Conservation (phyloP, 2,888 invertebrate genomes). For the Hemithea aestivaria region DNA sequence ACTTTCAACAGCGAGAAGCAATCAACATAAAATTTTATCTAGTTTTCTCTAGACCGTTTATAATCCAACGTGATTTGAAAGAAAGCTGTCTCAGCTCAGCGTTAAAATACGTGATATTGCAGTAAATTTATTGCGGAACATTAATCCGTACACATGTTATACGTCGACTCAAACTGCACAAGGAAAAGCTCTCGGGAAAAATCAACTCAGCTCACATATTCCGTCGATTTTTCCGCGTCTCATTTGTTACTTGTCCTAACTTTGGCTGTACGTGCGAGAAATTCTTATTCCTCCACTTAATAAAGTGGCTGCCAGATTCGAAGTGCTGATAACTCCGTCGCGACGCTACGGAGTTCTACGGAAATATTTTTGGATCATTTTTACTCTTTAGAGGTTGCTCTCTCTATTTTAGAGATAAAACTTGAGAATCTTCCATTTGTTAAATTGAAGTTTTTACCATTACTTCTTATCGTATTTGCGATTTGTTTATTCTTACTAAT, state of each 20-base stretch:
- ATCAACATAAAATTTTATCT: no score
- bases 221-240: constrained; percentile 65
- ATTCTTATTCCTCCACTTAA: constrained; percentile 47
- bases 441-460: constrained; percentile 5
- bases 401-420: constrained; percentile 13
- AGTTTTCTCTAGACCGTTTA: no score
- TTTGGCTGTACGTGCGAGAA: constrained; percentile 54
- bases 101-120: constrained; percentile 29
- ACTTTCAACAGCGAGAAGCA: no score
- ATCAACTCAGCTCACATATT: constrained; percentile 68
- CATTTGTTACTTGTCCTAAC: constrained; percentile 65
- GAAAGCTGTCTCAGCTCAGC: constrained; percentile 1
- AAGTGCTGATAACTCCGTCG: constrained; percentile 32
- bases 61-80: background rate
- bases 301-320: constrained; percentile 41
- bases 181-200: constrained; percentile 47
- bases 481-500: no score
- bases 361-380: constrained; percentile 22
- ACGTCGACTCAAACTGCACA: constrained; percentile 35
- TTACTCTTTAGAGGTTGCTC: constrained; percentile 19
- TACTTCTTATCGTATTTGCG: no score
- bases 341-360: constrained; percentile 18
- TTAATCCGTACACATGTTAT: constrained; percentile 52
- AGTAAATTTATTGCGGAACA: constrained; percentile 45
- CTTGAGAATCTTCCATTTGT: constrained; percentile 6